Base-by-base conservation (phyloP, 92 coral and sea anemone species). In the Ricordea florida region DNA sequence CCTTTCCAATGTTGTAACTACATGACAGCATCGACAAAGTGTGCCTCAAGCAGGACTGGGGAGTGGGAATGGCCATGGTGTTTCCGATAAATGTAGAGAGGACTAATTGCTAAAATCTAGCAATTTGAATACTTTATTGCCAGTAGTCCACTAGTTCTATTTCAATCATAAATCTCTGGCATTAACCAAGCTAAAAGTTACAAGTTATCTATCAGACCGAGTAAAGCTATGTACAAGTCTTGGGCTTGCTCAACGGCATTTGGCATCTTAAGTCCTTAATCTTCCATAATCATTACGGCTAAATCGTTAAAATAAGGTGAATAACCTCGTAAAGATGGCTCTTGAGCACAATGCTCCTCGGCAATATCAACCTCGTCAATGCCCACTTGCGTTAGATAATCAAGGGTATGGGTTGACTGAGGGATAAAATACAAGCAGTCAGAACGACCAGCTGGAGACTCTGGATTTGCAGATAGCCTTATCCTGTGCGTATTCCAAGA, bases 281-380 rank as follows among this genome's bases (percentile, higher is more conserved):
- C 93, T 68, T 83, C 83, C 82, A 76, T 82, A 21, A 87, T 87
- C 88, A 82, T 76, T 47, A 52, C 76, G 18, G 81, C 92, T 70
- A 87, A 67, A 41, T 76, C 85, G 52, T 72, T 62, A 51, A 87
- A 87, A 71, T 77, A 32, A 17, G 68, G 72, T 11, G 85, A 82
- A 76, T 81, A 87, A 32, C 78, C 92, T 31, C 44, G 74, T 10
- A 61, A 48, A 59, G 71, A 35, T 28, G 83, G 57, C 44, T 64
- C 60, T 38, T 57, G 62, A 53, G 84, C 55, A 31, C 84, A 76
- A 76, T 60, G 51, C 45, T 76, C 85, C 36, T 62, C 78, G 44
- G 88, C 85, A 26, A 82, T 43, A 74, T 81, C 79, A 66, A 80
- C 59, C 63, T 86, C 83, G 36, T 86, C 91, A 44, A 81, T 56